Evolutionary conservation across 2,113 vertebrate species (phyloP), one percentile per base, ranked within the genome.

Genomic region (Catharus fuscescens): DNA sequence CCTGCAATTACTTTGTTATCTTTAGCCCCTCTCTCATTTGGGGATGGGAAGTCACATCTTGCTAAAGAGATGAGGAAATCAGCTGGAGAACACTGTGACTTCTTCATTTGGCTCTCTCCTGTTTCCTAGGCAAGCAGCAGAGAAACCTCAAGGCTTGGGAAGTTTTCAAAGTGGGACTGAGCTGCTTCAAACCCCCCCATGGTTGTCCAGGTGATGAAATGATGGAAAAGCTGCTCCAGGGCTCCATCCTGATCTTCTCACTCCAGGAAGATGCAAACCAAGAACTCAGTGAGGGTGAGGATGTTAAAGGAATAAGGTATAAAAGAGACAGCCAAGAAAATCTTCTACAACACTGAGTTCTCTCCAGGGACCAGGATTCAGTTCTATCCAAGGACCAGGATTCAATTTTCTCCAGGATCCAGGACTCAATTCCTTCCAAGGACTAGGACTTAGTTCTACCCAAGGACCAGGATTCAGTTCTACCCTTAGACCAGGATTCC

Each of bases 1-100:
- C 78, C 82, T 87, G 73, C 94, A 92, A 91, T 96, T 92, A 64
- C 91, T 89, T 18, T n/a, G 54, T 88, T 80, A 17, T 92, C 93
- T 94, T 83, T 56, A 67, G 80, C 89, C 92, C 59, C 24, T 45
- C 77, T 76, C 86, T 79, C 85, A 32, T 82, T 14, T 53, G 14
- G 71, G 73, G 42, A 40, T 8, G 14, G 23, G 48, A 69, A 94
- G 87, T 59, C 64, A 36, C 47, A 42, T 80, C 70, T 85, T 28
- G n/a, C 44, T 48, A 53, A 15, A 48, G 42, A 76, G 87, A 59
- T 4, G 53, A 66, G 64, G 69, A 47, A 83, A 74, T 72, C 80
- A 40, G 48, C 74, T 44, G 56, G 74, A 60, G 84, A 76, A 44
- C 53, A 4, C 54, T 6, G 10, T 53, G 38, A 56, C 16, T 14